Percentiles rank a stretch among this genome's conserved stretches.
Conservation (phyloP, 1,140 invertebrate species). For the Archivesica marissinica region DNA sequence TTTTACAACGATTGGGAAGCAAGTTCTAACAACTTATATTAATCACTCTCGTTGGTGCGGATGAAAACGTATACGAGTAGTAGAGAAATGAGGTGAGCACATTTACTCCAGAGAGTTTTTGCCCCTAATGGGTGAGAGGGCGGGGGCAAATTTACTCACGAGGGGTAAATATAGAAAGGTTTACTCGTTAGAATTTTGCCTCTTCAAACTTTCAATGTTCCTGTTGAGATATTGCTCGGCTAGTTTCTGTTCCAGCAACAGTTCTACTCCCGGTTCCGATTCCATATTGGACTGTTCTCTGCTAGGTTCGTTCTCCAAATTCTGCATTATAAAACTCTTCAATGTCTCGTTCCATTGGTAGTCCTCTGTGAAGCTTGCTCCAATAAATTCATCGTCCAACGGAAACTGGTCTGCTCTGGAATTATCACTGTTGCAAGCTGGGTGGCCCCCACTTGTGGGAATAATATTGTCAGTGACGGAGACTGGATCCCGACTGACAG, state of each 20-base stretch:
- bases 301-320: conserved; percentile 5
- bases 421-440: background rate
- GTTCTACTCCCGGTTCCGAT: background rate
- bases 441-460: background rate
- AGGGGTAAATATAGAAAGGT: no score
- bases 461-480: background rate
- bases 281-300: background rate
- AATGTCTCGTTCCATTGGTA: conserved; percentile 39
- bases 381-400: conserved; percentile 1
- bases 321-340: conserved; percentile 49
- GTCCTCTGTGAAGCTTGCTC: background rate
- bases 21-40: no score
- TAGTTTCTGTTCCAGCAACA: conserved; percentile 39
- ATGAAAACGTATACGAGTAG: no score
- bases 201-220: conserved; percentile 38
- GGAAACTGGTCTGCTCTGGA: conserved; percentile 1
- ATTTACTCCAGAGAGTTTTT: no score
- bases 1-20: no score
- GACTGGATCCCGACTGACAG: background rate
- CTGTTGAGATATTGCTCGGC: conserved; percentile 39
- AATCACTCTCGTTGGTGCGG: no score
- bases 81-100: no score
- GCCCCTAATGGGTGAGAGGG: no score
- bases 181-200: conserved; percentile 13
- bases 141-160: no score